Conservation (phyloP, 2,888 invertebrate species). For the Cancer borealis region DNA sequence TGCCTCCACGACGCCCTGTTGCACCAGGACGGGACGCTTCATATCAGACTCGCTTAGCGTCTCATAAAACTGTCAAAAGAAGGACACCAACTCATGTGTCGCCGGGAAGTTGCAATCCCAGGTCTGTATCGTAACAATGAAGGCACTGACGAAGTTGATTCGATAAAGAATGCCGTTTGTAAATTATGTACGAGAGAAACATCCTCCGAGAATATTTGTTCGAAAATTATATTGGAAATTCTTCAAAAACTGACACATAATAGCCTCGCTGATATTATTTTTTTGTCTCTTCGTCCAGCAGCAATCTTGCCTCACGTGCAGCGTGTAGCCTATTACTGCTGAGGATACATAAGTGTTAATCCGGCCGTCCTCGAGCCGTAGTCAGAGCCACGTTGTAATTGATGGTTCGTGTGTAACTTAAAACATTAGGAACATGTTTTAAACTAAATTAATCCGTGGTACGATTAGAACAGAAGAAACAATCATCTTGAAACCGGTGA, state of each 20-base stretch:
- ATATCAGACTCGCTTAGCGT: background rate
- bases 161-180: background rate
- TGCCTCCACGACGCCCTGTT: background rate
- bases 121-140: background rate
- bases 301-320: background rate
- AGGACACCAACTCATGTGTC: background rate
- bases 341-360: background rate
- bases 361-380: background rate
- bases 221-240: background rate
- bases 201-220: background rate
- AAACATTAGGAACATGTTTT: background rate
- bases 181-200: constrained; percentile 8
- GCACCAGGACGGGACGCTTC: background rate
- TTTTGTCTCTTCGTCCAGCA: background rate
- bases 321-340: background rate
- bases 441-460: background rate
- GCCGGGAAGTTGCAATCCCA: background rate
- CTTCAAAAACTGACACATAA: background rate
- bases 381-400: background rate
- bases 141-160: background rate
- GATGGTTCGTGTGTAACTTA: background rate
- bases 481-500: background rate
- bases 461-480: background rate
- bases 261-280: background rate
- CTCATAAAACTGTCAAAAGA: constrained; percentile 15